A percentile compares a stretch with the other conserved stretches of the same genome.
Conservation (phyloP, 2,888 invertebrate genomes). For the Tetranychus truncatus region DNA sequence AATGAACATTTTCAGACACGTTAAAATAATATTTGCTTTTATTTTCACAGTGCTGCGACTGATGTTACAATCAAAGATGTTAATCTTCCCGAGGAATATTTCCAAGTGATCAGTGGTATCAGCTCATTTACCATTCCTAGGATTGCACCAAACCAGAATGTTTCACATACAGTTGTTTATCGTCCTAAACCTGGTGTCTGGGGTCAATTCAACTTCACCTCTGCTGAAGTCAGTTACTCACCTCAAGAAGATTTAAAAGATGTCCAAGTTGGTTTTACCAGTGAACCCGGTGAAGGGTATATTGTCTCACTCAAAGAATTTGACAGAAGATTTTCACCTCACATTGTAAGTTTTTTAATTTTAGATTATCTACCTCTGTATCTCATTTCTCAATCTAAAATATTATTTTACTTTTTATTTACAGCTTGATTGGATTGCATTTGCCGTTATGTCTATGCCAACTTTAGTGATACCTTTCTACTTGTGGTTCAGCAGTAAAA, state of each 20-base stretch:
- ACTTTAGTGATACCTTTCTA: constrained; percentile 81
- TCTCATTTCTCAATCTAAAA: constrained; percentile 17
- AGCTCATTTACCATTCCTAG: constrained; percentile 59
- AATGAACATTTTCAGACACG: too few relatives aligned
- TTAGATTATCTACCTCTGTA: not conserved
- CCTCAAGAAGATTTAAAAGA: constrained; percentile 48
- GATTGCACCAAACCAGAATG: constrained; percentile 79
- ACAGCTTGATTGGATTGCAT: constrained; percentile 78
- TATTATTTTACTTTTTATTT: constrained; percentile 26
- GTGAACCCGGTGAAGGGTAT: constrained; percentile 86
- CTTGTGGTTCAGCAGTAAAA: constrained; percentile 79
- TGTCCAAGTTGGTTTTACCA: constrained; percentile 48
- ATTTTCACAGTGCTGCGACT: constrained; percentile 49
- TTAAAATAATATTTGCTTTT: not conserved
- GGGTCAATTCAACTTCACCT: constrained; percentile 90
- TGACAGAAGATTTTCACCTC: constrained; percentile 87
- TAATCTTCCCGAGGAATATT: constrained; percentile 78
- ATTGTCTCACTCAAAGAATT: constrained; percentile 80
- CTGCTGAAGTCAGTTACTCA: constrained; percentile 76
- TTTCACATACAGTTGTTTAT: constrained; percentile 78
- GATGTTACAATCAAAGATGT: constrained; percentile 71
- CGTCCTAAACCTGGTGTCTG: constrained; percentile 53
- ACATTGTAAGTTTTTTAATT: constrained; percentile 45
- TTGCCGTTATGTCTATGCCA: constrained; percentile 87
- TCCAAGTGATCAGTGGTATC: constrained; percentile 71